A percentile compares a stretch with the other conserved stretches of the same genome.
phyloP scores from a whole-genome alignment of 2,888 invertebrate species.

The Idaea aversata region DNA sequence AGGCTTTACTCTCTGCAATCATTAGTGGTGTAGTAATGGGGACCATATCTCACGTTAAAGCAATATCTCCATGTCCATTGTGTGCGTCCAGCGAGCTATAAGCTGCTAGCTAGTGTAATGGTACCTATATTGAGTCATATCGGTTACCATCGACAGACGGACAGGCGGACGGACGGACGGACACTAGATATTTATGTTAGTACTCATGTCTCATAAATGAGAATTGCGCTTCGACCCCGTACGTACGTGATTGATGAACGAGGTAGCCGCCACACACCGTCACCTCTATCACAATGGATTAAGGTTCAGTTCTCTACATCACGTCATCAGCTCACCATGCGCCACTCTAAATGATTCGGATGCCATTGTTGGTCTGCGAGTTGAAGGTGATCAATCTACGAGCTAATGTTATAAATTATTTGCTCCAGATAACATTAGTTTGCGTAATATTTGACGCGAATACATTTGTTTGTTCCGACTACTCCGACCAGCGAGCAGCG shows the following conservation, averaged over 20 bases:
- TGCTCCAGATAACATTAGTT: conserved; percentile 25
- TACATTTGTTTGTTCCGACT: conserved; percentile 15
- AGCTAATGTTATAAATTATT: conserved; percentile 25
- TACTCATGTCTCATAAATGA: conserved; percentile 30
- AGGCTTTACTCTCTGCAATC: not conserved
- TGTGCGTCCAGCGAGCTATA: not conserved
- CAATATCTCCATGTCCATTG: no score
- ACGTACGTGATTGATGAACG: not conserved
- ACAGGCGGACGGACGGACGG: conserved; percentile 23
- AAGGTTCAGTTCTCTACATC: conserved; percentile 3
- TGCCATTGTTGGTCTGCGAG: conserved; percentile 17
- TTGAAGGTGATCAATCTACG: conserved; percentile 19
- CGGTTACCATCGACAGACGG: conserved; percentile 20
- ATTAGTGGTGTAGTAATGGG: not conserved
- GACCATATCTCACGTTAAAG: not conserved
- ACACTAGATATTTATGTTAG: conserved; percentile 30
- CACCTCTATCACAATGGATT: conserved; percentile 4
- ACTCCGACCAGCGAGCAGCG: not conserved
- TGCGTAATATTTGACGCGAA: conserved; percentile 30
- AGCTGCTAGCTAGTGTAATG: not conserved
- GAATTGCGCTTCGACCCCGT: conserved; percentile 11
- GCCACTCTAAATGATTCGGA: conserved; percentile 16
- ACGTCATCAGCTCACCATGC: not conserved
- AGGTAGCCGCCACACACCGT: not conserved
- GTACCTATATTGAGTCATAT: conserved; percentile 26